Base-by-base conservation (phyloP, 1,140 invertebrate genomes). In the Dreissena polymorpha region DNA sequence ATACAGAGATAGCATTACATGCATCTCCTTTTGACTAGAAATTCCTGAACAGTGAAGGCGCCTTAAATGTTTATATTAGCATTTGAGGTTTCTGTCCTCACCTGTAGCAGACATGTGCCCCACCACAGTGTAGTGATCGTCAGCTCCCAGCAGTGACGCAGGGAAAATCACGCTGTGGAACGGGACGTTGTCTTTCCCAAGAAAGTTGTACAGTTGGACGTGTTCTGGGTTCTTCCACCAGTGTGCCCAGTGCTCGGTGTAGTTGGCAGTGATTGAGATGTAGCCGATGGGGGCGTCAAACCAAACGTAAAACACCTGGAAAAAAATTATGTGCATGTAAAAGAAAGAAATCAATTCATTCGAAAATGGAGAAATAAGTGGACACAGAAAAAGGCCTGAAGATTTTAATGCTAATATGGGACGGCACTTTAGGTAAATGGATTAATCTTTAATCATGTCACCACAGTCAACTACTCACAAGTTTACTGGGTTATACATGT, bases 251-350 rank as follows among this genome's bases (percentile, higher is more conserved):
- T n/a, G n/a, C n/a, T 95, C 92, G 0, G 97, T 98, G 86, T 99
- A 98, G 67, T 95, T 94, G 83, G 98, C 96, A 0, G 98, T 99
- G 89, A 99, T 99, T 83, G 98, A 99, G 68, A 99, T 94, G 92
- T 99, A 99, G 0, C 99, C 99, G 86, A 99, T 97, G 0, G 98
- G 98, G 39, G 99, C 99, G 94, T 99, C 99, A 94, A 99, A 99
- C 99, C 99, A 99, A 1, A 99, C 99, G 92, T 99, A 99, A 93
- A 99, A 99, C 14, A 99, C 96, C 95, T 96, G n/a, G n/a, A n/a
- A 88, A 10, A 86, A 71, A 78, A 77, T 2, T 18, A 39, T 39
- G 39, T 39, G 39, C 39, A 2, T 39, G 8, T 39, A 8, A 39
- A 2, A 39, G 39, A 2, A 39, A 39, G 39, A 39, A 39, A 39